Evolutionary conservation across 2,888 invertebrate genomes (phyloP), one percentile per base, ranked within the genome.

Genomic region (Aelia acuminata): DNA sequence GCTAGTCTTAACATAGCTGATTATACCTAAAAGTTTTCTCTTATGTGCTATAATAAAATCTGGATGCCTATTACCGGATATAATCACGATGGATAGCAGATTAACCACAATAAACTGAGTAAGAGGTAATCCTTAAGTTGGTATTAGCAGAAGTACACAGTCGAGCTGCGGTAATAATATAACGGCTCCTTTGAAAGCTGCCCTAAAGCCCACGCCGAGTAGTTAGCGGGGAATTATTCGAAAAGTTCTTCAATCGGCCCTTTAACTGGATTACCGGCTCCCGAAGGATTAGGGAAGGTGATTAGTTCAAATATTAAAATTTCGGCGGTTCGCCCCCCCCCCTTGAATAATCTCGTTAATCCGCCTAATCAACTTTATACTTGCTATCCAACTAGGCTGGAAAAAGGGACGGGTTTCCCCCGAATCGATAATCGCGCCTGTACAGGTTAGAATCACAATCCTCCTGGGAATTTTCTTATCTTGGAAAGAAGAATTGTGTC

Each of bases 171-270:
- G 26, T 31, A 13, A 13, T 13, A 57, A 57, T 57, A 57, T 57
- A 57, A 31, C 15, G 26, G 26, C 57, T 31, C 57, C 26, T 57
- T 57, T 57, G 57, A 10, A 57, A 57, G 57, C 57, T 43, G 43
- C 43, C 43, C 43, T 20, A 53, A 53, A 53, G 53, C n/a, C n/a
- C 53, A n/a, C 53, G 5, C 3, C 70, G 70, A 31, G 26, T 43
- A 75, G 75, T 75, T 75, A 75, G 39, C 39, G 7, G 22, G 20
- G 75, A 75, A 75, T 75, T 75, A 75, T 75, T 75, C 75, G 39
- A 75, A 75, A 75, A 75, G 75, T 75, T 75, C 39, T 20, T 75
- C 75, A 75, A 75, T 75, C 75, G 75, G 8, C 20, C 75, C 35
- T 10, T 15, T 75, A 39, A 75, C 39, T 75, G 39, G 20, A 75